phyloP scores from a whole-genome alignment of 2,888 invertebrate genomes.

The Zele albiditarsus region DNA sequence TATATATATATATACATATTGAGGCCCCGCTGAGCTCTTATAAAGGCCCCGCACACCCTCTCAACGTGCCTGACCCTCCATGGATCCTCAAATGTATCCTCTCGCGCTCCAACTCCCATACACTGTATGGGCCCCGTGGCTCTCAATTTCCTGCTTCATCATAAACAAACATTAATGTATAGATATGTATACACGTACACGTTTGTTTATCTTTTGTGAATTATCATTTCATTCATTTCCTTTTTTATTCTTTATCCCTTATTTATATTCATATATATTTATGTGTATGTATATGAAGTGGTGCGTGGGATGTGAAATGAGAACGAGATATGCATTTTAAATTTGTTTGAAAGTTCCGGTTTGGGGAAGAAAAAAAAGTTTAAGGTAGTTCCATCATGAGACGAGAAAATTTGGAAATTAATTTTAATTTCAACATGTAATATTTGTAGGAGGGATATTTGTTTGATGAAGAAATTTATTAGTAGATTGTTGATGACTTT shows the following conservation, averaged over 20 bases:
- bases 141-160: conserved; percentile 43
- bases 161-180: conserved; percentile 13
- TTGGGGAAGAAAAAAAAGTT: neutral
- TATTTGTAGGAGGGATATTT: no score
- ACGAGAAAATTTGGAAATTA: no score
- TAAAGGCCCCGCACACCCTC: conserved; percentile 28
- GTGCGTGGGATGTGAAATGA: neutral
- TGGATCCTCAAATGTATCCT: conserved; percentile 42
- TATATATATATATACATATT: conserved; percentile 1
- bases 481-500: no score
- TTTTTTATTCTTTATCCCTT: neutral
- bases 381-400: no score
- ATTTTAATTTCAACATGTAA: no score
- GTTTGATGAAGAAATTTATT: no score
- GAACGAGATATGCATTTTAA: neutral
- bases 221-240: neutral
- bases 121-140: conserved; percentile 44
- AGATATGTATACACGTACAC: neutral
- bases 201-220: neutral
- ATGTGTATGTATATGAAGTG: neutral
- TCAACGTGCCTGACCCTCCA: conserved; percentile 37
- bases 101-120: conserved; percentile 32
- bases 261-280: neutral
- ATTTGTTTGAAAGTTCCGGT: neutral
- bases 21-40: conserved; percentile 30